Percentiles rank a stretch among this genome's conserved stretches.
Conservation (phyloP, 2,113 vertebrate genomes). For the Eublepharis macularius region DNA sequence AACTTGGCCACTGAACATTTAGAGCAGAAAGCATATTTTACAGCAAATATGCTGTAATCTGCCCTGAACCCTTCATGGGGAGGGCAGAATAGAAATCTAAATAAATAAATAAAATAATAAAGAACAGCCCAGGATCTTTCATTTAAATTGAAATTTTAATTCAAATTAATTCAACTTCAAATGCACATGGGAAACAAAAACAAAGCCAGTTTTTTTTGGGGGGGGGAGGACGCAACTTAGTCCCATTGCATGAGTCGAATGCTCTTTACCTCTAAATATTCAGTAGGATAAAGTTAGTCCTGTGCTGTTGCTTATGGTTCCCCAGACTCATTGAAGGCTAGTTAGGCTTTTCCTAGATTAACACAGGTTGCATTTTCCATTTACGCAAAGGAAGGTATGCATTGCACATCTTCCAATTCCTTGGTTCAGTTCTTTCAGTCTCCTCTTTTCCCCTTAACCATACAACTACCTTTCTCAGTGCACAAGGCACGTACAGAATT, state of each 20-base stretch:
- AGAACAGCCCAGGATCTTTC: background rate
- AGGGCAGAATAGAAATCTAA: no score
- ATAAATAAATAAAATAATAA: no score
- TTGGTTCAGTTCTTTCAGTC: background rate
- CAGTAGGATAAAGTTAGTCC: background rate
- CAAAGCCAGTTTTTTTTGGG: background rate
- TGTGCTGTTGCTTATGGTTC: background rate
- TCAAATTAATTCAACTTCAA: no score
- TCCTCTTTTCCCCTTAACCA: background rate
- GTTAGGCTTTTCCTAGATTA: background rate
- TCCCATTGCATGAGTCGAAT: background rate
- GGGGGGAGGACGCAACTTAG: background rate
- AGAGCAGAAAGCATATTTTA: no score
- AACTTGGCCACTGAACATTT: background rate
- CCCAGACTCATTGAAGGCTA: background rate
- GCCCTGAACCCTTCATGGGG: no score
- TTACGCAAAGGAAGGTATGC: background rate
- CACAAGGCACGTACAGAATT: background rate
- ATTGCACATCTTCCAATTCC: background rate
- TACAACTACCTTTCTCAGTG: background rate
- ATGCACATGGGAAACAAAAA: background rate
- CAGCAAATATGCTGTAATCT: no score
- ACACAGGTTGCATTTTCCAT: background rate
- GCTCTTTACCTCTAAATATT: background rate
- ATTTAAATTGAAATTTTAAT: slow-evolving; percentile 1